Percentiles rank a stretch among this genome's conserved stretches.
These are phyloP conservation scores for Anthopleura xanthogrammica DNA, from an alignment of 92 coral and sea anemone species.

Conservation along the genomic window DNA sequence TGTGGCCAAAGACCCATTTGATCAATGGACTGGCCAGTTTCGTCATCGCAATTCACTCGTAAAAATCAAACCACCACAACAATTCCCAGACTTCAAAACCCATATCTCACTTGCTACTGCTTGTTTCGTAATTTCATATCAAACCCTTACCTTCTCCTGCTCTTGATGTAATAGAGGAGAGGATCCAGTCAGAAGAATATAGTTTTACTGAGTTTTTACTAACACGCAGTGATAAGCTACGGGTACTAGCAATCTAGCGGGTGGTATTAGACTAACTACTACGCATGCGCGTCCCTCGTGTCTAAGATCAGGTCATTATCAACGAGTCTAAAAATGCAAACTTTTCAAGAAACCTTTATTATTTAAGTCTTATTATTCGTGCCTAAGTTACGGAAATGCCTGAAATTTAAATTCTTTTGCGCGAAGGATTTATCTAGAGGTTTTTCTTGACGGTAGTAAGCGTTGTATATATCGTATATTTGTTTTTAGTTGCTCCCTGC, in stretches of 20 bases:
- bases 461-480: not conserved
- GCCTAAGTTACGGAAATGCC: not conserved
- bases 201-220: constrained; percentile 28
- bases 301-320: constrained; percentile 3
- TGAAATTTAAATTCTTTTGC: not conserved
- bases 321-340: not conserved
- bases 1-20: not conserved
- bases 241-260: constrained; percentile 36
- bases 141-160: constrained; percentile 33
- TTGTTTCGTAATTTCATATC: not conserved
- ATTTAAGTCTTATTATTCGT: not conserved
- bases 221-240: constrained; percentile 27
- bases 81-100: not conserved
- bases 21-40: not conserved
- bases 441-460: not conserved
- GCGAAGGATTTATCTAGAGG: not conserved
- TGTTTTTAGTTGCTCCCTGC: constrained; percentile 1
- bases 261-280: constrained; percentile 31
- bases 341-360: not conserved
- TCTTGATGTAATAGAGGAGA: constrained; percentile 31
- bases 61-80: not conserved
- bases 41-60: not conserved
- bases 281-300: constrained; percentile 36
- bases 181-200: constrained; percentile 22
- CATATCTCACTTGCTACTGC: not conserved